phyloP scores from a whole-genome alignment of 2,888 invertebrate genomes.

The Helleia helle region DNA sequence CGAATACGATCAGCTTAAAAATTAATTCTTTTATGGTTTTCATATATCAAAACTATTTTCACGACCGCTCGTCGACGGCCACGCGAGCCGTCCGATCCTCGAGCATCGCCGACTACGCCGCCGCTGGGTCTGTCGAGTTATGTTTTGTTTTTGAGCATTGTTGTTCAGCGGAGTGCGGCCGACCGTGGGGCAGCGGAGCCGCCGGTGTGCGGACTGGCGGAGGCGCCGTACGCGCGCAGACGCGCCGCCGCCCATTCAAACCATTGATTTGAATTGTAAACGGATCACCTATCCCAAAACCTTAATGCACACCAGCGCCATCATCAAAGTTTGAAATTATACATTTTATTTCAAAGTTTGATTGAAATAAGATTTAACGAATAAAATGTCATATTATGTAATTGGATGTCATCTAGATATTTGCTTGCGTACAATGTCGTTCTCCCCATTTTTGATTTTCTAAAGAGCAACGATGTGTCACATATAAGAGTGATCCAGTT shows the following conservation, averaged over 20 bases:
- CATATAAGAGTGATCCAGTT: too few relatives aligned
- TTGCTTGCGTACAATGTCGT: too few relatives aligned
- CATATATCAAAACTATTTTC: slow-evolving; percentile 56
- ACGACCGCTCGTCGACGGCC: slow-evolving; percentile 64
- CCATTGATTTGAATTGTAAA: slow-evolving; percentile 10
- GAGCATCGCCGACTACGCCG: slow-evolving; percentile 58
- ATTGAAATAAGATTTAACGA: too few relatives aligned
- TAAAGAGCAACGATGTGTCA: too few relatives aligned
- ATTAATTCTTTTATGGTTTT: slow-evolving; percentile 55
- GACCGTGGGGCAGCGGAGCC: slow-evolving; percentile 73
- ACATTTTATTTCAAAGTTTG: too few relatives aligned
- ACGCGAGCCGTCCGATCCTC: slow-evolving; percentile 58
- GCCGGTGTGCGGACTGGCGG: slow-evolving; percentile 73
- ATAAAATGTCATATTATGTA: too few relatives aligned
- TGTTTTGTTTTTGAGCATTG: slow-evolving; percentile 68
- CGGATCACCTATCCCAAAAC: slow-evolving; percentile 11
- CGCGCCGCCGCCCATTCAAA: slow-evolving; percentile 47
- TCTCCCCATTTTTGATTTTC: too few relatives aligned
- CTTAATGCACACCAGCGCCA: slow-evolving; percentile 8
- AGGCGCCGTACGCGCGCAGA: slow-evolving; percentile 37
- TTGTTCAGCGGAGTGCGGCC: slow-evolving; percentile 71
- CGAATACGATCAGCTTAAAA: slow-evolving; percentile 54
- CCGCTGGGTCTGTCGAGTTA: slow-evolving; percentile 53
- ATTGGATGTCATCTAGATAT: too few relatives aligned
- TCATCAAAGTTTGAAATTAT: slow-evolving; percentile 1